These are phyloP conservation scores for Sorex fumeus DNA, from an alignment of 2,113 vertebrate genomes.

Conservation along the genomic window DNA sequence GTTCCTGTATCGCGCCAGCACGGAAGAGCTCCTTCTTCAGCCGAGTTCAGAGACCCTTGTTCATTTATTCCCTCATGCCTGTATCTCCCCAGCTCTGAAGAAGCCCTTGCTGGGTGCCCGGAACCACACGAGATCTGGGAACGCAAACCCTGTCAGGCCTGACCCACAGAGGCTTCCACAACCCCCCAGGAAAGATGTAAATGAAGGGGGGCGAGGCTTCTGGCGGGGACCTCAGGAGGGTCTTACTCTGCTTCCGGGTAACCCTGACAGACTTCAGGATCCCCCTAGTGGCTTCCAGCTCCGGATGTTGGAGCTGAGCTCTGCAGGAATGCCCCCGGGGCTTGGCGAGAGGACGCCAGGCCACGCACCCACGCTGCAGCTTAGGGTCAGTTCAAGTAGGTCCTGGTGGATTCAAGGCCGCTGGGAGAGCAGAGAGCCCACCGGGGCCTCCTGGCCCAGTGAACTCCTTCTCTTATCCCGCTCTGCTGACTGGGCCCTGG, in stretches of 20 bases:
- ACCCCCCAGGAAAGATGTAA: neutral
- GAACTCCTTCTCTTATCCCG: neutral
- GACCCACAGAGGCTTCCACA: accelerated
- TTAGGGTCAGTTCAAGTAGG: no score
- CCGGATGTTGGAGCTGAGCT: neutral
- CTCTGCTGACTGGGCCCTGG: neutral
- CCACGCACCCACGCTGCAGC: accelerated
- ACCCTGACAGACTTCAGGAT: accelerated
- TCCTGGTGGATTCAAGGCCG: accelerated
- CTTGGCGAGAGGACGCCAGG: neutral
- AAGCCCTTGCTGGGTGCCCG: neutral
- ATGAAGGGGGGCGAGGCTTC: neutral
- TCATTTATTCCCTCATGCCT: neutral
- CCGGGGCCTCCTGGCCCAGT: neutral
- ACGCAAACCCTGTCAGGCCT: no score
- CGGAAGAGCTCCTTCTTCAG: no score
- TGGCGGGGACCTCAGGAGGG: neutral
- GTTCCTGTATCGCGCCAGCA: neutral
- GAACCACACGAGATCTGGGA: neutral
- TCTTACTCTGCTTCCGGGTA: neutral
- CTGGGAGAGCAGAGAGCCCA: neutral
- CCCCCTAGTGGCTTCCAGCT: neutral
- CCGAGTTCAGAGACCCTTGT: no score
- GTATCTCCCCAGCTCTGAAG: neutral
- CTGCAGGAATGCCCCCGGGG: neutral